Base-by-base conservation (phyloP, 2,113 vertebrate species). In the Proterorhinus semilunaris region DNA sequence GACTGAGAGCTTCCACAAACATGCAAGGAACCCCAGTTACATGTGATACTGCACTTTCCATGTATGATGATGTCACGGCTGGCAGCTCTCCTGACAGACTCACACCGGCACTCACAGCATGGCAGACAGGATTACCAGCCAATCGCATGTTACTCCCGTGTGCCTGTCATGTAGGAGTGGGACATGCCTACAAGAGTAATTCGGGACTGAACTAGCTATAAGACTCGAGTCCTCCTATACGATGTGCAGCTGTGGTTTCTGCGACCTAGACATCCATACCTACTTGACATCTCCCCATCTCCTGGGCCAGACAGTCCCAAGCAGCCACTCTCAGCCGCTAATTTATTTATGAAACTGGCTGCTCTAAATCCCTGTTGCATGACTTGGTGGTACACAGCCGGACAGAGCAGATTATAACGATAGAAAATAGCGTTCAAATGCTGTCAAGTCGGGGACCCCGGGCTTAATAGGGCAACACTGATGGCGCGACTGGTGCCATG, bases 51-150 rank as follows among this genome's bases (percentile, higher is more conserved):
- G 17, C 9, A 27, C 9, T 57, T 10, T 6, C 54, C 21, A 12
- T 72, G 64, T 44, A 76, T 63, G 63, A 45, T 45, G 4, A 45
- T 50, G 64, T 78, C 79, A 71, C 55, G 17, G 46, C 70, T 68
- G 69, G 72, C 72, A 71, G 63, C 46, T 13, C 10, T 66, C 79
- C 75, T 77, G 63, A 71, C 81, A 59, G 61, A 78, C 72, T 65
- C 55, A 71, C 46, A 64, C 63, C 77, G 72, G 75, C 57, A 68
- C 49, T 79, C 72, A 12, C 69, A 76, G 66, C 66, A 55, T 61
- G 62, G 66, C 46, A 73, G 10, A 10, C 51, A 66, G 61, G 71
- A 78, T 85, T 82, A 82, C 69, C 71, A 58, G 51, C 47, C 59
- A 67, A 6, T 79, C 71, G 50, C 15, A 59, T 58, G 50, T 52